Conservation (phyloP, 2,888 invertebrate species). For the Ornithoptera priamus region DNA sequence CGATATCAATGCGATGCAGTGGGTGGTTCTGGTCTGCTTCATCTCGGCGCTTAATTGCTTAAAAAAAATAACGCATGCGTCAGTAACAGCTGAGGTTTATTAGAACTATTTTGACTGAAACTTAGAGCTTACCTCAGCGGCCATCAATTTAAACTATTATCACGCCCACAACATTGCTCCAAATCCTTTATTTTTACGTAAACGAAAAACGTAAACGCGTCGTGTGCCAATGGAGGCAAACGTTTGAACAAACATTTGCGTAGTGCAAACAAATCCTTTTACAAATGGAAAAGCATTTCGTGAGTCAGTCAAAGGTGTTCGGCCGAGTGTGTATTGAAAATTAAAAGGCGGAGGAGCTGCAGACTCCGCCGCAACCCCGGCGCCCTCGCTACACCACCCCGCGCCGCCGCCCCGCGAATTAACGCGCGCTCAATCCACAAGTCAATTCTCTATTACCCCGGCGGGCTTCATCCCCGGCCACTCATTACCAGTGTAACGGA, state of each 20-base stretch:
- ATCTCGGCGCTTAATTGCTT: too few species aligned
- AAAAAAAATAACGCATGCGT: too few species aligned
- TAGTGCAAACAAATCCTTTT: slow-evolving; percentile 2
- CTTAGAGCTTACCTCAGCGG: too few species aligned
- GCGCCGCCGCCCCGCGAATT: slow-evolving; percentile 37
- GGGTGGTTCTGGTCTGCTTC: too few species aligned
- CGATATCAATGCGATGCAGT: too few species aligned
- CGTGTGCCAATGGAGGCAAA: neutral
- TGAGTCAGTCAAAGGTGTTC: slow-evolving; percentile 4
- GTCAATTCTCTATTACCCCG: slow-evolving; percentile 40
- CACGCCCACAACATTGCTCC: too few species aligned
- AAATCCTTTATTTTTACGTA: too few species aligned
- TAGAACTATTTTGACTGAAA: too few species aligned
- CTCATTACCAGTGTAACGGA: slow-evolving; percentile 22
- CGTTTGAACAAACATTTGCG: slow-evolving; percentile 7
- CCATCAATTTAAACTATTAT: too few species aligned
- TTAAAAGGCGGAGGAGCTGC: slow-evolving; percentile 7
- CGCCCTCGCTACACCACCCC: too few species aligned
- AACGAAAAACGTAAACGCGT: too few species aligned
- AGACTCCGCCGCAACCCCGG: neutral
- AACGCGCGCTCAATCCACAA: slow-evolving; percentile 49
- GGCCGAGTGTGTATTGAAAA: slow-evolving; percentile 11
- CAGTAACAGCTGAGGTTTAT: too few species aligned
- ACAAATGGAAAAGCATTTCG: neutral
- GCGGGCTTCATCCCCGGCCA: slow-evolving; percentile 30